Conservation (phyloP, 2,113 vertebrate species). For the Myxocyprinus asiaticus region DNA sequence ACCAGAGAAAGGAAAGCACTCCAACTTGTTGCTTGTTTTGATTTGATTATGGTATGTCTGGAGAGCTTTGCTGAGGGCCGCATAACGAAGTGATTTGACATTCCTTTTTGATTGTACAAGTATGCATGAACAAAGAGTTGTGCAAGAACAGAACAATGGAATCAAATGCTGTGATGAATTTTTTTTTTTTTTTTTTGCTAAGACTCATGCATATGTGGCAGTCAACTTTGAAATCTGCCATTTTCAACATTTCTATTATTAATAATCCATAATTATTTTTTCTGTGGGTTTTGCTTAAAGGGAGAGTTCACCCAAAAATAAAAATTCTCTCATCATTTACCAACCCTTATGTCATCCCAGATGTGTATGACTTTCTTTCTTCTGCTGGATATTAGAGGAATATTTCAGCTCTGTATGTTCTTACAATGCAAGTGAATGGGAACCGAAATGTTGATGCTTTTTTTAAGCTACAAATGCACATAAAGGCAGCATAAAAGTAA, state of each 20-base stretch:
- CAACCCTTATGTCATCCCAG: too few relatives aligned
- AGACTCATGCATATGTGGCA: background rate
- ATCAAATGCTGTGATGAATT: slow-evolving; percentile 68
- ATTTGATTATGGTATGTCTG: slow-evolving; percentile 75
- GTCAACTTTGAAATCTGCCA: background rate
- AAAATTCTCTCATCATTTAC: too few relatives aligned
- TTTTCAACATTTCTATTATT: background rate
- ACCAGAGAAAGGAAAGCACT: slow-evolving; percentile 54
- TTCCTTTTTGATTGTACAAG: slow-evolving; percentile 76
- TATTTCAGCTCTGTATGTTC: too few relatives aligned
- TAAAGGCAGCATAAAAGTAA: too few relatives aligned
- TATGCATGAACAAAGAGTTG: slow-evolving; percentile 67
- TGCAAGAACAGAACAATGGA: slow-evolving; percentile 64
- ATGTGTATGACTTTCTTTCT: too few relatives aligned
- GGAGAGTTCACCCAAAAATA: too few relatives aligned
- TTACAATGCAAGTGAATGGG: too few relatives aligned
- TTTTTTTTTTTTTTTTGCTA: slow-evolving; percentile 51
- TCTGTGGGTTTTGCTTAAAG: too few relatives aligned
- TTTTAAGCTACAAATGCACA: too few relatives aligned
- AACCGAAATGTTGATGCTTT: too few relatives aligned
- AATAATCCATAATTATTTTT: too few relatives aligned
- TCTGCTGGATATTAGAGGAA: too few relatives aligned
- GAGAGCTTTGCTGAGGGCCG: slow-evolving; percentile 61
- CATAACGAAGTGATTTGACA: slow-evolving; percentile 71
- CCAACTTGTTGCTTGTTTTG: slow-evolving; percentile 72